Conservation (phyloP, 2,113 vertebrate species). For the Typhlomys cinereus region DNA sequence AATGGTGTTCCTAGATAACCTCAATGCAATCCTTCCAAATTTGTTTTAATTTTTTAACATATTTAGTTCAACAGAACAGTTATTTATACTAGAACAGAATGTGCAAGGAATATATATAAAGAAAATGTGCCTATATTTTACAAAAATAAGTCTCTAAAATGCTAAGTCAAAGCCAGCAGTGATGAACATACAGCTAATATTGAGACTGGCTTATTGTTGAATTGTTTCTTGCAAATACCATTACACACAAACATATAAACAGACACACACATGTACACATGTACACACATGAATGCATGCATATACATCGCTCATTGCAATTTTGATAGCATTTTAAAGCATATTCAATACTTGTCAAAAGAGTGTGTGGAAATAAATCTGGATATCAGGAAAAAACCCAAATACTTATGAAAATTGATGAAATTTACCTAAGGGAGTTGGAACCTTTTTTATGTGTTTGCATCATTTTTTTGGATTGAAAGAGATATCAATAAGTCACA, state of each 20-base stretch:
- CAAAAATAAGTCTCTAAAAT: neutral
- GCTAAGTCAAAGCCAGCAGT: neutral
- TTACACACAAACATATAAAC: neutral
- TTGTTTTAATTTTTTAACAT: neutral
- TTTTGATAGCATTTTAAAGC: neutral
- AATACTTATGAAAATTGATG: neutral
- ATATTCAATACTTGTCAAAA: neutral
- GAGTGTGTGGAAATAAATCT: neutral
- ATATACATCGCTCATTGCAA: neutral
- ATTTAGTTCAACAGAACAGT: no score
- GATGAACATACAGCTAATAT: fast-evolving
- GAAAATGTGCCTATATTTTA: neutral
- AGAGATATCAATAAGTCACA: neutral
- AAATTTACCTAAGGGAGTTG: neutral
- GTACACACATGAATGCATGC: neutral
- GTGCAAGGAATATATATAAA: neutral
- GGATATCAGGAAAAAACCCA: neutral
- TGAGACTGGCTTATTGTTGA: neutral
- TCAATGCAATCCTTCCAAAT: neutral
- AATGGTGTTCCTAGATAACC: neutral
- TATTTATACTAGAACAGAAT: neutral
- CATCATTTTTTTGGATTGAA: neutral
- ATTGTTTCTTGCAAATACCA: neutral
- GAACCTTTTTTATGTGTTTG: neutral
- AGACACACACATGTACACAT: neutral